Evolutionary conservation across 2,888 invertebrate species (phyloP).

Genomic region (Macrophya annulata): DNA sequence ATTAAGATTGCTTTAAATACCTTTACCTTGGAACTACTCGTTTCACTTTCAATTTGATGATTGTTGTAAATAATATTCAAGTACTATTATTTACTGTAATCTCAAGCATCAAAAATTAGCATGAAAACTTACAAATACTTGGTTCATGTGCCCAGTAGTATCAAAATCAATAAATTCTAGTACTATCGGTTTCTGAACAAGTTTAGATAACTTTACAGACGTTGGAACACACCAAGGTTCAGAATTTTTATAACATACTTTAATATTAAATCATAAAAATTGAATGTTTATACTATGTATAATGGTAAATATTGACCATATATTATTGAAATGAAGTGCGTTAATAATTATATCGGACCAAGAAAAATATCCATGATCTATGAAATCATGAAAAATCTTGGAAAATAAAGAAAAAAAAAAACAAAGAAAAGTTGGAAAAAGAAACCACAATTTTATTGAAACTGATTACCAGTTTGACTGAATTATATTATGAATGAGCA

Average conservation of each 20-base stretch:
- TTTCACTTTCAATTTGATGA: slow-evolving; percentile 4
- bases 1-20: background rate
- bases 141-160: background rate
- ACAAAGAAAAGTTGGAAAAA: background rate
- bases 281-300: background rate
- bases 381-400: background rate
- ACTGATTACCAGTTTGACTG: background rate
- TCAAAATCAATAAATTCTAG: background rate
- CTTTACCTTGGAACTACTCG: background rate
- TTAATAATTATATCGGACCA: background rate
- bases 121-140: background rate
- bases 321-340: slow-evolving; percentile 17
- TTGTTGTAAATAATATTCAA: slow-evolving; percentile 10
- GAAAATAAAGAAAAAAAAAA: too few species aligned
- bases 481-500: background rate
- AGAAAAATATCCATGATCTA: background rate
- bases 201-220: background rate
- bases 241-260: slow-evolving; percentile 6
- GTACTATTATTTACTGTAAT: background rate
- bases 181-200: background rate
- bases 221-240: background rate
- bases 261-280: background rate
- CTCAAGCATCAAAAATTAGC: background rate
- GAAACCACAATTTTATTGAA: background rate
- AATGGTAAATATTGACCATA: background rate